These are phyloP conservation scores for Elaeidobius kamerunicus DNA, from an alignment of 2,888 invertebrate genomes.

Conservation along the genomic window DNA sequence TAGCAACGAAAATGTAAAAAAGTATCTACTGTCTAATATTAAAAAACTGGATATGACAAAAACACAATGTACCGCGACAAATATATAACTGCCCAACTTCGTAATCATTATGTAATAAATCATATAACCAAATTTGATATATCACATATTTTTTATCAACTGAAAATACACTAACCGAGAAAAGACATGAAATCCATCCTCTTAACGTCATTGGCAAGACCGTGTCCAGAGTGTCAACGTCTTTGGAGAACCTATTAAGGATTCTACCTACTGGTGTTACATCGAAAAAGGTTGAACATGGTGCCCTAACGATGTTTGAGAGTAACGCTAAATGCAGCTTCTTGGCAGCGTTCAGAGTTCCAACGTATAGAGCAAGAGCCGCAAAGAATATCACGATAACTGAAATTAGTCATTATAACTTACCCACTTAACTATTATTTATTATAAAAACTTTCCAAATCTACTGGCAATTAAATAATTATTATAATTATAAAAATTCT, in stretches of 20 bases:
- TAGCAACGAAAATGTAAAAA: too few species aligned
- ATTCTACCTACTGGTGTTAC: conserved; percentile 77
- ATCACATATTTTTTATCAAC: too few species aligned
- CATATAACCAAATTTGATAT: too few species aligned
- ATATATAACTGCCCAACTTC: too few species aligned
- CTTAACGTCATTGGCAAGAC: conserved; percentile 68
- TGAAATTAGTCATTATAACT: conserved; percentile 43
- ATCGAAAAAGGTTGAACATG: conserved; percentile 72
- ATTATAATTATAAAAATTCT: too few species aligned
- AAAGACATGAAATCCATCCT: conserved; percentile 67
- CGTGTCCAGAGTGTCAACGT: conserved; percentile 69
- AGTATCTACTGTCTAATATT: not conserved
- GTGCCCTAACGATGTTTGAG: conserved; percentile 62
- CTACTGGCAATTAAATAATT: not conserved
- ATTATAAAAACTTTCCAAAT: not conserved
- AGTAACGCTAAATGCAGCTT: conserved; percentile 65
- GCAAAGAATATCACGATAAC: conserved; percentile 65
- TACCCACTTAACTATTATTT: not conserved
- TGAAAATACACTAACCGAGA: conserved; percentile 61
- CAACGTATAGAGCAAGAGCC: conserved; percentile 65
- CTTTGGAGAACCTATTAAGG: conserved; percentile 75
- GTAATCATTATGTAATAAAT: too few species aligned
- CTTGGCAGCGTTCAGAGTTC: conserved; percentile 61
- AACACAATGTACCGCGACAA: not conserved
- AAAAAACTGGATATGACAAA: not conserved